Conservation (phyloP, 2,888 invertebrate species). For the Tiliacea citrago region DNA sequence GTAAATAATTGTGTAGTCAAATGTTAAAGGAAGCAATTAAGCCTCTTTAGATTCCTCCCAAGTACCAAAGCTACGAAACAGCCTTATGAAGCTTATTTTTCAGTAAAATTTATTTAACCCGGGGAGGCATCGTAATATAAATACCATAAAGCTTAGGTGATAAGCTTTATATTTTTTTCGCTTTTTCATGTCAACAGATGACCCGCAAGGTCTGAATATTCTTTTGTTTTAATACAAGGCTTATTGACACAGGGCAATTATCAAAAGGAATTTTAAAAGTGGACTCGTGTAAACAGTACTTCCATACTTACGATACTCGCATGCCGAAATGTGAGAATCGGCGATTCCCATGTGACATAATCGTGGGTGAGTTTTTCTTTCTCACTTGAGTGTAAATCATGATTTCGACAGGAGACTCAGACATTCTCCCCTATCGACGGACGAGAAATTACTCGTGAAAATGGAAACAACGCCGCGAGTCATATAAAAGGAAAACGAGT, state of each 20-base stretch:
- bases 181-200: background rate
- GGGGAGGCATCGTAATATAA: slow-evolving; percentile 3
- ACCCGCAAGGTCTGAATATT: background rate
- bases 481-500: slow-evolving; percentile 35
- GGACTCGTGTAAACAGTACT: background rate
- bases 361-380: background rate
- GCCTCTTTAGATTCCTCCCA: slow-evolving; percentile 5
- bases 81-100: slow-evolving; percentile 11
- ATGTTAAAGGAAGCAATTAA: slow-evolving; percentile 17
- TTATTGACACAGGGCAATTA: background rate
- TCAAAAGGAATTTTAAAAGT: background rate
- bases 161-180: slow-evolving; percentile 8
- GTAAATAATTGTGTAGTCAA: slow-evolving; percentile 7
- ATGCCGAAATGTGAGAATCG: background rate
- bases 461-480: background rate
- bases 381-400: background rate
- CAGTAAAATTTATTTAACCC: background rate
- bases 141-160: background rate
- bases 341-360: background rate
- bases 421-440: background rate
- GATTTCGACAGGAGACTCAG: background rate
- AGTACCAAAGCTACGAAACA: slow-evolving; percentile 6
- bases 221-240: slow-evolving; percentile 2
- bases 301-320: background rate
- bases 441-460: background rate